Evolutionary conservation across 2,888 invertebrate genomes (phyloP).

Genomic region (Zaprionus bogoriensis): DNA sequence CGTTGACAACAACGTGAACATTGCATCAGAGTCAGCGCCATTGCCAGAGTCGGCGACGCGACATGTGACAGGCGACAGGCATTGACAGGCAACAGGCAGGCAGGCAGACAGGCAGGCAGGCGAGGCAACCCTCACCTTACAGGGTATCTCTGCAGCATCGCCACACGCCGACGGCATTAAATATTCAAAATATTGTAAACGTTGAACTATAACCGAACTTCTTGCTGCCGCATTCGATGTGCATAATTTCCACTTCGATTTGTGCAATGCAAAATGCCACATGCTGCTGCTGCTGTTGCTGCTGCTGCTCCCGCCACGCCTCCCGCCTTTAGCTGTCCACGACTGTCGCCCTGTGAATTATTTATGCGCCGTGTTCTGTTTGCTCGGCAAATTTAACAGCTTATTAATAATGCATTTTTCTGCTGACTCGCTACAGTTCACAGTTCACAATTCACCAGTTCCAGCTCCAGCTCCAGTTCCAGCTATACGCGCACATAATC

Average conservation of each 20-base stretch:
- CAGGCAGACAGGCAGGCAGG: not conserved
- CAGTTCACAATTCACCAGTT: conserved; percentile 18
- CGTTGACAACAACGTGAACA: conserved; percentile 44
- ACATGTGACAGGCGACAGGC: conserved; percentile 49
- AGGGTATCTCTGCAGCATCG: conserved; percentile 34
- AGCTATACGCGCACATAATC: not conserved
- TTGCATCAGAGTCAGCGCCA: conserved; percentile 26
- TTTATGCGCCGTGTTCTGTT: conserved; percentile 66
- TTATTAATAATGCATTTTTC: conserved; percentile 73
- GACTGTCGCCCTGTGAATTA: conserved; percentile 50
- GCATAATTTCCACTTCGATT: conserved; percentile 75
- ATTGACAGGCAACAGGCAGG: conserved; percentile 37
- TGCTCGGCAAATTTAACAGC: conserved; percentile 77
- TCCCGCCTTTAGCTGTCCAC: conserved; percentile 2
- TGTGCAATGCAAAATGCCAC: conserved; percentile 60
- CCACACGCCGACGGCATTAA: conserved; percentile 46
- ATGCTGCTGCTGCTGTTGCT: conserved; percentile 14
- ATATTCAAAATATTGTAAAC: conserved; percentile 77
- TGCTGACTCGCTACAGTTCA: conserved; percentile 59
- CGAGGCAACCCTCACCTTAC: not conserved
- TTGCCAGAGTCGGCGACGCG: not conserved
- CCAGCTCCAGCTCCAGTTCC: not conserved
- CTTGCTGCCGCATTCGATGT: conserved; percentile 50
- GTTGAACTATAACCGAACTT: conserved; percentile 34
- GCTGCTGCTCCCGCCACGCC: not conserved